phyloP scores from a whole-genome alignment of 2,888 invertebrate species.

The Euzophera pinguis region DNA sequence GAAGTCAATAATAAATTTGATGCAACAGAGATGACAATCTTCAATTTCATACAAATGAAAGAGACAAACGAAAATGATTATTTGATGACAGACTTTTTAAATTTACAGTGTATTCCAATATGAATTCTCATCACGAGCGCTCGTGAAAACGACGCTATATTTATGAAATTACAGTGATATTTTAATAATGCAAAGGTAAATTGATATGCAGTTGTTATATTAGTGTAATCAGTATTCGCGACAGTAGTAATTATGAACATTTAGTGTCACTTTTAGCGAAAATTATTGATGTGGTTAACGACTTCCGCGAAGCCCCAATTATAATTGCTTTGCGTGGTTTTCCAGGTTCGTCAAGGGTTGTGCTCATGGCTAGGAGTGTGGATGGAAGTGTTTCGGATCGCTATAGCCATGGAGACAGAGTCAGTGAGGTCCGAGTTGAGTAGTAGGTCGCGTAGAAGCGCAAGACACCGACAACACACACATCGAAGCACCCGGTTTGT shows the following conservation, averaged over 20 bases:
- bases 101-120: slow-evolving; percentile 36
- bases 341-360: slow-evolving; percentile 44
- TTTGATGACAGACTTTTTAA: slow-evolving; percentile 22
- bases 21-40: slow-evolving; percentile 21
- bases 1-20: slow-evolving; percentile 7
- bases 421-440: slow-evolving; percentile 96
- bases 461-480: slow-evolving; percentile 81
- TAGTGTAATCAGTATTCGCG: slow-evolving; percentile 13
- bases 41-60: slow-evolving; percentile 11
- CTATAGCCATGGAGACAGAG: slow-evolving; percentile 91
- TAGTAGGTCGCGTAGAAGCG: slow-evolving; percentile 87
- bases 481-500: slow-evolving; percentile 84
- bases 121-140: slow-evolving; percentile 54
- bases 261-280: not conserved
- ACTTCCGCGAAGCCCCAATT: slow-evolving; percentile 54
- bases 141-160: slow-evolving; percentile 50
- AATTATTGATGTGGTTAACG: slow-evolving; percentile 12
- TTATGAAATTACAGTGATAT: slow-evolving; percentile 44
- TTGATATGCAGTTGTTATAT: slow-evolving; percentile 22
- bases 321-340: slow-evolving; percentile 59
- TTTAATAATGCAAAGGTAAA: slow-evolving; percentile 57
- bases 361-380: slow-evolving; percentile 54
- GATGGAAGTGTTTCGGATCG: slow-evolving; percentile 29
- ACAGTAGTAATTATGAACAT: not conserved
- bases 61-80: slow-evolving; percentile 25